Base-by-base conservation (phyloP, 2,888 invertebrate species). In the Ctena decussata region DNA sequence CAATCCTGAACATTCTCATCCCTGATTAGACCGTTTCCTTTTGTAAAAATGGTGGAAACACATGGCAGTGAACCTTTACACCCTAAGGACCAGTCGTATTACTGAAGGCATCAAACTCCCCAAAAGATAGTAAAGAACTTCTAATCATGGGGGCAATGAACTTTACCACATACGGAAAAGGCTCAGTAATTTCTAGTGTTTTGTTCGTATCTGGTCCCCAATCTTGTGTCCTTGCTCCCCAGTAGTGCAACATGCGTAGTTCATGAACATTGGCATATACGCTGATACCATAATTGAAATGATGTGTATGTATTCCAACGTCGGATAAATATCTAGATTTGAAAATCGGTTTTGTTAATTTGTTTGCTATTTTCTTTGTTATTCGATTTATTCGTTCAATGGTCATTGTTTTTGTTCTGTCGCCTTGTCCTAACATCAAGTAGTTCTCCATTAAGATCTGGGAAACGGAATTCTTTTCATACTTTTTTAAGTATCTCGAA, bases 121-220 rank as follows among this genome's bases (percentile, higher is more conserved):
- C 82, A 65, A 69, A 77, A 1, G 21, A n/a, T 12, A 77, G 30
- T 2, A 82, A 30, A 32, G 57, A 37, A 32, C 46, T 44, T n/a
- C 73, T 49, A 2, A 82, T 57, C 30, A 41, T 46, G 18, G 35
- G 44, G 0, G 77, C 65, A 11, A 82, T 73, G 24, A 71, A 32
- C 3, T 82, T 74, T 41, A 46, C 35, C 0, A 82, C 77, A 15
- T 37, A 27, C 27, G 60, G 46, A 39, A 77, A 82, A 21, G 65
- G 73, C 0, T 60, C 46, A 3, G 92, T 92, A 27, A 77, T 86
- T 21, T 49, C 35, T 12, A 90, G n/a, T 2, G 78, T 85, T 21
- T 88, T 49, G 1, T 75, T 70, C 0, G 90, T 91, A 75, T 92
- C 92, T 1, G 87, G 85, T 30, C 91, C 92, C 90, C 91, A 92